These are phyloP conservation scores for Solea senegalensis DNA, from an alignment of 2,113 vertebrate species.

Conservation along the genomic window DNA sequence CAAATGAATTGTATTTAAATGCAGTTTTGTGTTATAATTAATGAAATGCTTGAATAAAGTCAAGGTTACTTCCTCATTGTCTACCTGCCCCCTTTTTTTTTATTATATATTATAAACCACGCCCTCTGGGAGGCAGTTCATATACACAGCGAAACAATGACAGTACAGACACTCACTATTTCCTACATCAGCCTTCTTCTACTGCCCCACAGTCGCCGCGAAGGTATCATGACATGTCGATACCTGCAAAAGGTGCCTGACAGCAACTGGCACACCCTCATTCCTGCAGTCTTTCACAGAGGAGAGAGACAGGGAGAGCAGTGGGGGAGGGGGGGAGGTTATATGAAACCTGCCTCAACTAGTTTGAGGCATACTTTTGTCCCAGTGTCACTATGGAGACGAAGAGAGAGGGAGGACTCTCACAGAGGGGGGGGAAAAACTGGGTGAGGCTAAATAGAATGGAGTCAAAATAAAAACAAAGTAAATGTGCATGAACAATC, in stretches of 20 bases:
- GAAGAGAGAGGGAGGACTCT: not conserved
- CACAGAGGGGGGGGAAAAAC: not conserved
- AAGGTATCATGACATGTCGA: slow-evolving; percentile 30
- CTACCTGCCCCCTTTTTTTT: not conserved
- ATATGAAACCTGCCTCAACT: slow-evolving; percentile 69
- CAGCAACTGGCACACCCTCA: slow-evolving; percentile 44
- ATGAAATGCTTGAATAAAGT: slow-evolving; percentile 42
- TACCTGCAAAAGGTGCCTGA: slow-evolving; percentile 48
- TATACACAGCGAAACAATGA: too few species aligned
- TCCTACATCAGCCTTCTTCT: not conserved
- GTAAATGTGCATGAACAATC: not conserved
- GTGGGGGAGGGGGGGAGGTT: slow-evolving; percentile 19
- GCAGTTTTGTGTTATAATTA: slow-evolving; percentile 10
- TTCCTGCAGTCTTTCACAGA: slow-evolving; percentile 47
- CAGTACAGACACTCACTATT: not conserved
- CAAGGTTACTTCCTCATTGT: not conserved
- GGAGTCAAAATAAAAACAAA: too few species aligned
- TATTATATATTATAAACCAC: not conserved
- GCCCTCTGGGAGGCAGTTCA: too few species aligned
- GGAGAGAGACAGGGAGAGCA: not conserved
- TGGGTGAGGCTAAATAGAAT: slow-evolving; percentile 23
- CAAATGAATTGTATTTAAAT: slow-evolving; percentile 36
- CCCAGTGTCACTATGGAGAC: slow-evolving; percentile 43
- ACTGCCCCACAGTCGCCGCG: not conserved
- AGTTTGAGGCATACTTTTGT: slow-evolving; percentile 59